These are phyloP conservation scores for Leptobrachium leishanense DNA, from an alignment of 2,113 vertebrate species.

Conservation along the genomic window DNA sequence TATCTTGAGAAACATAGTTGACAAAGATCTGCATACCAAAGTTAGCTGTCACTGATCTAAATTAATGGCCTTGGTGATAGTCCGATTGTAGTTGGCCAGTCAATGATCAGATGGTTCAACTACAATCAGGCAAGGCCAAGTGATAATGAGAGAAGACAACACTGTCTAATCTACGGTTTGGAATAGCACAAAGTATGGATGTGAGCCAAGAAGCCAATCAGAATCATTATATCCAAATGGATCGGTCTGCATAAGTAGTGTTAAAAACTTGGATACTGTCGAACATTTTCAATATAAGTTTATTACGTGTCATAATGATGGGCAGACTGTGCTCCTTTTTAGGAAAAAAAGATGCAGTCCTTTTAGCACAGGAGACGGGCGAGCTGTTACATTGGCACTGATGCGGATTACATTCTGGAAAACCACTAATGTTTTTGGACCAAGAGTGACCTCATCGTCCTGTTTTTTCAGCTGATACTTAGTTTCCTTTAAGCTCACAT, in stretches of 20 bases:
- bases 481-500: conserved; percentile 53
- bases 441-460: conserved; percentile 43
- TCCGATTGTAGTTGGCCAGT: neutral
- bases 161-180: neutral
- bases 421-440: conserved; percentile 29
- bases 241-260: conserved; percentile 25
- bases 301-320: neutral
- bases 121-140: conserved; percentile 10
- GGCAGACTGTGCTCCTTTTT: conserved; percentile 20
- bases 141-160: conserved; percentile 8
- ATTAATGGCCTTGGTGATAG: neutral
- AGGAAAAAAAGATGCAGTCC: conserved; percentile 26
- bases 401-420: conserved; percentile 23
- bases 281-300: conserved; percentile 15
- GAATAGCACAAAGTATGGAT: conserved; percentile 2
- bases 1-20: no score
- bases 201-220: conserved; percentile 45
- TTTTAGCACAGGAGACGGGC: conserved; percentile 17
- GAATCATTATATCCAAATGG: conserved; percentile 38
- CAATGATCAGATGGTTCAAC: conserved; percentile 28
- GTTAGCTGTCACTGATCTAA: neutral
- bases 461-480: conserved; percentile 56
- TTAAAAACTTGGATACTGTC: conserved; percentile 10
- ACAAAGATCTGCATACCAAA: no score
- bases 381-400: conserved; percentile 30